Percentiles rank a stretch among this genome's conserved stretches.
Evolutionary conservation across 2,888 invertebrate species (phyloP).

Genomic region (Amphipyra tragopoginis): DNA sequence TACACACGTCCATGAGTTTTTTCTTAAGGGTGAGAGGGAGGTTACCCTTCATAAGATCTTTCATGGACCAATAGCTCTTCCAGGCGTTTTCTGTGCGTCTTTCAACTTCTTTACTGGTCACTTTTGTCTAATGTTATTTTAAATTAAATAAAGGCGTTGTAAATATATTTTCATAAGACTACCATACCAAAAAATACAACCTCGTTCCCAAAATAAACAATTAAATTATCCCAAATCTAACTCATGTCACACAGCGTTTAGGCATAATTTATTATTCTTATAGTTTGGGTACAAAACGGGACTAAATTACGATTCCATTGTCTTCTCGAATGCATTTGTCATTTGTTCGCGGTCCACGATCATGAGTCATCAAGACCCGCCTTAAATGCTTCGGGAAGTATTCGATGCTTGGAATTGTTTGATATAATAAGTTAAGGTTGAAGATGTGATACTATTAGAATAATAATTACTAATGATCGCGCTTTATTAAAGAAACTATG

Average conservation of each 20-base stretch:
- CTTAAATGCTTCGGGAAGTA: slow-evolving; percentile 32
- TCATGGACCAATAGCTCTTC: no score
- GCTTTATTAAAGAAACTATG: no score
- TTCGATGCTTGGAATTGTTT: slow-evolving; percentile 30
- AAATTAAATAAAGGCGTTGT: no score
- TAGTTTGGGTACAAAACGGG: slow-evolving; percentile 15
- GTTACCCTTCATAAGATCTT: no score
- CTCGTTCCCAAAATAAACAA: background rate
- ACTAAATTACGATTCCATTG: slow-evolving; percentile 19
- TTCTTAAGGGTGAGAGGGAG: no score
- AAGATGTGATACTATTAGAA: slow-evolving; percentile 13
- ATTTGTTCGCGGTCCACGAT: slow-evolving; percentile 1
- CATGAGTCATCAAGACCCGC: slow-evolving; percentile 27
- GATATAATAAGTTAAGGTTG: background rate
- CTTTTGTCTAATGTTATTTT: no score
- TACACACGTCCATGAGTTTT: no score
- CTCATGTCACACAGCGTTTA: background rate
- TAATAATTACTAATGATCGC: no score
- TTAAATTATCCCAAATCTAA: background rate
- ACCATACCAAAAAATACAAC: no score
- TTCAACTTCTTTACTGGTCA: no score
- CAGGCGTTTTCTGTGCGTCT: no score
- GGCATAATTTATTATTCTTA: slow-evolving; percentile 1
- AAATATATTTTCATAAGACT: no score
- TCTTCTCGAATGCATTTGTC: slow-evolving; percentile 15